These are phyloP conservation scores for Varecia variegata DNA, from an alignment of 2,797 vertebrate genomes.

Conservation along the genomic window DNA sequence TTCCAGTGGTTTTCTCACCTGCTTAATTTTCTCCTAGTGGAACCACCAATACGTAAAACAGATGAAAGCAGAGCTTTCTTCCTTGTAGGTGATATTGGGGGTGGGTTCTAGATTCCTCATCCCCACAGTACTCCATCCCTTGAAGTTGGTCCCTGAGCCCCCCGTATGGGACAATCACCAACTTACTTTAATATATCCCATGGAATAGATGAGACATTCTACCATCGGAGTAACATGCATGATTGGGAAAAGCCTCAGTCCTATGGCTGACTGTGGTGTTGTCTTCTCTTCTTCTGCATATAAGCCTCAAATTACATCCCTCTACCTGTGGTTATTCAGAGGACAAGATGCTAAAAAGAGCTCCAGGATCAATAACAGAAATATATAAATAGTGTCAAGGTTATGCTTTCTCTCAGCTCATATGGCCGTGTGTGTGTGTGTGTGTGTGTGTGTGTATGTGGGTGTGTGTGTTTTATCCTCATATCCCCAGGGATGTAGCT, in stretches of 20 bases:
- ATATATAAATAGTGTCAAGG: neutral
- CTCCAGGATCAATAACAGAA: neutral
- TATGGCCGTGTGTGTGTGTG: neutral
- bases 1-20: conserved; percentile 29
- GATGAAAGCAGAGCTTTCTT: neutral
- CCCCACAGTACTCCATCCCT: neutral
- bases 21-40: conserved; percentile 38
- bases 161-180: neutral
- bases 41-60: neutral
- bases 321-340: neutral
- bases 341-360: neutral
- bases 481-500: accelerated
- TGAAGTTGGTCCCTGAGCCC: neutral
- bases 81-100: neutral
- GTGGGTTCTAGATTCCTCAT: neutral
- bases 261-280: neutral
- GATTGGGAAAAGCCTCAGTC: neutral
- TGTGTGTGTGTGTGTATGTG: neutral
- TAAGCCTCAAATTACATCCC: neutral
- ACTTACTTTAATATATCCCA: neutral
- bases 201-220: neutral
- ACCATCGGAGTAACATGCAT: neutral
- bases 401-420: neutral
- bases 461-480: neutral
- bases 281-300: neutral